Evolutionary conservation across 1,140 invertebrate genomes (phyloP).

Genomic region (Drosophila setifemur): DNA sequence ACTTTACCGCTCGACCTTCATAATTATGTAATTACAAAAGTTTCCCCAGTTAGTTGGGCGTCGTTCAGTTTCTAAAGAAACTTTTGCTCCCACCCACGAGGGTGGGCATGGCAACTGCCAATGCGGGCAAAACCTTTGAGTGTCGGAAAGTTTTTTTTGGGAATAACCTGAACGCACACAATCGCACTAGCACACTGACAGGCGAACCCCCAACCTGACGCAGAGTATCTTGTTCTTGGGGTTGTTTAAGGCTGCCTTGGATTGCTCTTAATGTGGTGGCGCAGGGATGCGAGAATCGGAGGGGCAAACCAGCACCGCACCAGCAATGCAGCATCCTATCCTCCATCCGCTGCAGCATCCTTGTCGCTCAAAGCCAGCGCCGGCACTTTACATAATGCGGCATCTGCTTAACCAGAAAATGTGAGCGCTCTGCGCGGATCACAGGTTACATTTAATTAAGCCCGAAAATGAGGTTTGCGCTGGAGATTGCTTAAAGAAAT

Average conservation of each 20-base stretch:
- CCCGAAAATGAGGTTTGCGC: slow-evolving; percentile 60
- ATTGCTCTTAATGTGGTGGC: neutral
- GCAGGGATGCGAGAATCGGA: neutral
- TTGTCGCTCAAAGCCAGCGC: slow-evolving; percentile 2
- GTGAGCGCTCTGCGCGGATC: slow-evolving; percentile 63
- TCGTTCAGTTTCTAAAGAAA: slow-evolving; percentile 55
- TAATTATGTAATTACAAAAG: slow-evolving; percentile 79
- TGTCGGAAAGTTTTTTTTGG: slow-evolving; percentile 51
- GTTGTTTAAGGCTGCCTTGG: slow-evolving; percentile 1
- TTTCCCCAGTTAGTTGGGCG: slow-evolving; percentile 40
- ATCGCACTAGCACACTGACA: too few relatives aligned
- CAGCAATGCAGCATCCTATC: slow-evolving; percentile 43
- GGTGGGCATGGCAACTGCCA: slow-evolving; percentile 50
- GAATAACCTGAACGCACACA: neutral
- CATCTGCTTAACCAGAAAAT: slow-evolving; percentile 58
- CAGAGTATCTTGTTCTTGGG: slow-evolving; percentile 2
- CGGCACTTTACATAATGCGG: slow-evolving; percentile 58
- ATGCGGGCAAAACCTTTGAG: slow-evolving; percentile 56
- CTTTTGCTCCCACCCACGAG: slow-evolving; percentile 32
- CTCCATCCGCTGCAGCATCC: slow-evolving; percentile 2
- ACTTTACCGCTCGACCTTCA: slow-evolving; percentile 66
- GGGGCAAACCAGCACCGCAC: too few relatives aligned
- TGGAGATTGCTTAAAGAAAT: slow-evolving; percentile 37
- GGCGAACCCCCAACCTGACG: too few relatives aligned
- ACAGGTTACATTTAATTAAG: slow-evolving; percentile 71